Evolutionary conservation across 2,113 vertebrate genomes (phyloP), one percentile per base, ranked within the genome.

Genomic region (Gymnobelideus leadbeateri): DNA sequence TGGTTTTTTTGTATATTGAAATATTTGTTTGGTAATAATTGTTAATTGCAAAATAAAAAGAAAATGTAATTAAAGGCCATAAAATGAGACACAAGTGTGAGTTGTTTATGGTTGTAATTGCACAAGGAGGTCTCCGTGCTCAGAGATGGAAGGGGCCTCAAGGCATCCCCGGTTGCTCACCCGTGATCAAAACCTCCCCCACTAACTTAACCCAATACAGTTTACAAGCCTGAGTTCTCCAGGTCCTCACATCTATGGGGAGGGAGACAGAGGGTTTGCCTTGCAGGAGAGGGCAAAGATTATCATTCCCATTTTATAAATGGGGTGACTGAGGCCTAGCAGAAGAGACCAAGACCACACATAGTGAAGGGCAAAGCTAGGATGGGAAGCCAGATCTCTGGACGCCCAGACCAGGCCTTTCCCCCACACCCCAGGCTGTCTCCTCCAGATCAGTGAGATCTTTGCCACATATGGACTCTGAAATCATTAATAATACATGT

Each of bases 281-380:
- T 84, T 8, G 57, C 37, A 92, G 92, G 8, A 57, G 21, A 55
- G 84, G 90, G 21, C 11, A n/a, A 94, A 68, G 24, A 0, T n/a
- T 84, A 50, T 8, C 50, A 49, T 90, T 7, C 21, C 96, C 94
- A 10, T 84, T 61, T 93, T 90, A 90, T 55, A 84, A 43, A 84
- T 90, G 91, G 77, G 25, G 55, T 77, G 68, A 84, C 28, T 54
- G 25, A 91, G 93, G n/a, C 46, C 90, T 91, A 94, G 92, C 91
- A 25, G 84, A 7, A n/a, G 31, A 94, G 91, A 90, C 92, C 16
- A 9, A 37, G 92, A 50, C 55, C 84, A 94, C 89, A 92, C 91
- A 6, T 21, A 95, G 95, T 89, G 93, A 91, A 46, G 8, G 2
- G 28, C 49, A 90, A 90, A 2, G 47, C 47, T 26, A 16, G 50